Evolutionary conservation across 1,140 invertebrate genomes (phyloP), one percentile per base, ranked within the genome.

Genomic region (Teleogryllus occipitalis): DNA sequence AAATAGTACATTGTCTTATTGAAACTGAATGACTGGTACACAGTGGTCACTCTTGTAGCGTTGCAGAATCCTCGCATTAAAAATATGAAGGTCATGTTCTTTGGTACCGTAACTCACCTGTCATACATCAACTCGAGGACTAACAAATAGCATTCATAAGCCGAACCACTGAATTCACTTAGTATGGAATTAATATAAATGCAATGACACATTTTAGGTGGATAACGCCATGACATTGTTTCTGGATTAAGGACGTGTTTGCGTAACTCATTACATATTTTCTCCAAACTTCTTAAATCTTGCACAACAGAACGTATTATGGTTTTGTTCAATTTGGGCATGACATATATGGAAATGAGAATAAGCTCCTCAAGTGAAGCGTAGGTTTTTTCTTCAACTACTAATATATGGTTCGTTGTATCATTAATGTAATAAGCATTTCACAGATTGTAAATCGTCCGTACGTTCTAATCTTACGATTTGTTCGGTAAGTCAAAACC

Each of bases 71-170:
- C 5, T 39, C 27, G 5, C 27, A 39, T 39, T 18, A 73, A 73
- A 5, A 4, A 18, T 5, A 18, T 21, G 72, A 18, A 18, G 15
- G 15, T 2, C 5, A 18, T 21, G 21, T 73, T 21, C 72, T 3
- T 18, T 73, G n/a, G 74, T 75, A n/a, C n/a, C n/a, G n/a, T n/a
- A 14, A 14, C 74, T 27, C n/a, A 75, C 74, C 74, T 75, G 21
- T 75, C 74, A 47, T 75, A 75, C 46, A 21, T 22, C 21, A 75
- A 75, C 46, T 75, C 74, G 6, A 75, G 74, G 7, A 75, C n/a
- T 2, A 27, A 14, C 12, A 75, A 27, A 21, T 75, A 75, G 74
- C 46, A 47, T 47, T 75, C 74, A 22, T 47, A 22, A 12, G 74
- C 10, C 2, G 74, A 12, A 14, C 74, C 46, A 14, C 6, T 27